Evolutionary conservation across 2,797 vertebrate genomes (phyloP).

Genomic region (Champsocephalus gunnari): DNA sequence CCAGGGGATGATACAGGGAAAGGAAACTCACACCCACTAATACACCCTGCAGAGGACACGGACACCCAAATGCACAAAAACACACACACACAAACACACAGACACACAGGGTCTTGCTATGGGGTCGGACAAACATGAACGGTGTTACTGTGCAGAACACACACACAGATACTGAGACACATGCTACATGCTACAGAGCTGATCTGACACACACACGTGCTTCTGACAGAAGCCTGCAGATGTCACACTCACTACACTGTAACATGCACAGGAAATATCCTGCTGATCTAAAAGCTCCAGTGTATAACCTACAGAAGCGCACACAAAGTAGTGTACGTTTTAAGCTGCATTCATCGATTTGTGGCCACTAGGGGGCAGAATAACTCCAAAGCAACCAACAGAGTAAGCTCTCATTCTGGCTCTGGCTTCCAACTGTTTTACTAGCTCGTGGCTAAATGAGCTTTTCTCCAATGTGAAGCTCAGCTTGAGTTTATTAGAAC

Average conservation of each 20-base stretch:
- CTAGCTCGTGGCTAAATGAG: not conserved
- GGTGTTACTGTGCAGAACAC: constrained; percentile 51
- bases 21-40: constrained; percentile 86
- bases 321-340: not conserved
- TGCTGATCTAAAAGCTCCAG: not conserved
- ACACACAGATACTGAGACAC: constrained; percentile 37
- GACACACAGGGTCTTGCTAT: constrained; percentile 72
- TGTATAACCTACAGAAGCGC: not conserved
- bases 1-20: constrained; percentile 87
- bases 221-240: constrained; percentile 47
- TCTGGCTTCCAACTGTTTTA: not conserved
- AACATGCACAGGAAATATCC: not conserved
- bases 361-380: not conserved
- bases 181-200: constrained; percentile 34
- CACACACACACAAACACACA: constrained; percentile 45
- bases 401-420: not conserved
- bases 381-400: not conserved
- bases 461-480: not conserved
- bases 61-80: constrained; percentile 70
- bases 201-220: constrained; percentile 37
- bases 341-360: not conserved
- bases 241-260: constrained; percentile 49
- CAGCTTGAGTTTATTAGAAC: not conserved
- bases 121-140: constrained; percentile 65
- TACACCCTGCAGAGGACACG: constrained; percentile 86